Conservation (phyloP, 2,888 invertebrate species). For the Tetropium fuscum region DNA sequence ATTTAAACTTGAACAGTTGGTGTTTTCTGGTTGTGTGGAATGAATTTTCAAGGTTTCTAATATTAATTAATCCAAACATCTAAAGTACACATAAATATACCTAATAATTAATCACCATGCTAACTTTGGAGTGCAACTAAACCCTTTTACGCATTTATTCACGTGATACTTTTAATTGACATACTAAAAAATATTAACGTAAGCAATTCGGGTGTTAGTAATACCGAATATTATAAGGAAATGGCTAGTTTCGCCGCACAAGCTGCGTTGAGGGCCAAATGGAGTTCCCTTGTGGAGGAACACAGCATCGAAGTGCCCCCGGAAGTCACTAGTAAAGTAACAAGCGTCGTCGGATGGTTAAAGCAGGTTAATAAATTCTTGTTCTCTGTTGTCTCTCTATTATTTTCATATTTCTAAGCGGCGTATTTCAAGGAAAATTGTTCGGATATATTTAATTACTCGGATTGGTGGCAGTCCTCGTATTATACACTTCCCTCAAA, state of each 20-base stretch:
- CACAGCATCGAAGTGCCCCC: conserved; percentile 74
- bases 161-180: neutral
- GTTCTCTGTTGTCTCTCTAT: neutral
- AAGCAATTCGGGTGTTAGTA: neutral
- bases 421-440: neutral
- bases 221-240: conserved; percentile 25
- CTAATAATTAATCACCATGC: conserved; percentile 1
- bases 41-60: neutral
- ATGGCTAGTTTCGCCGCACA: conserved; percentile 81
- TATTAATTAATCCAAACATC: too few relatives aligned
- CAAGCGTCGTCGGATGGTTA: conserved; percentile 85
- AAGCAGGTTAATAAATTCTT: conserved; percentile 72
- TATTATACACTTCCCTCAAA: too few relatives aligned
- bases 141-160: neutral
- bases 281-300: conserved; percentile 80
- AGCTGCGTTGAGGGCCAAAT: conserved; percentile 77
- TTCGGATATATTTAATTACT: too few relatives aligned
- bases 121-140: conserved; percentile 1
- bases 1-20: too few relatives aligned
- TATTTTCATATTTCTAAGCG: neutral
- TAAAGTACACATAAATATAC: conserved; percentile 9
- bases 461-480: too few relatives aligned
- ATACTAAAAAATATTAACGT: neutral
- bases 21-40: neutral
- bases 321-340: conserved; percentile 78